Conservation (phyloP, 1,140 invertebrate genomes). For the Cephus cinctus region DNA sequence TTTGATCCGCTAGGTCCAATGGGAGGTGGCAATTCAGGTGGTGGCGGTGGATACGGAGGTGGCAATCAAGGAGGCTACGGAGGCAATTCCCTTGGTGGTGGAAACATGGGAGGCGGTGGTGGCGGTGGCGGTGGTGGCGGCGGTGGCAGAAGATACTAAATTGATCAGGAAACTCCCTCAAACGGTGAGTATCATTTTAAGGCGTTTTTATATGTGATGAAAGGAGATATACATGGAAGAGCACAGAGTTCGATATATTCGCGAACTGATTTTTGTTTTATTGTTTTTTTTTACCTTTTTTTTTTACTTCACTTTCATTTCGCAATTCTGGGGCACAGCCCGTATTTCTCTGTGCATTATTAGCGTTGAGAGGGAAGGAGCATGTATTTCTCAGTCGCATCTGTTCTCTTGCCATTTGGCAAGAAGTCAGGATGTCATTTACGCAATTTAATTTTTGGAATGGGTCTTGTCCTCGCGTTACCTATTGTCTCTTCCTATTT, state of each 20-base stretch:
- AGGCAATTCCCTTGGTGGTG: slow-evolving; percentile 56
- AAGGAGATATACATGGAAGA: too few species aligned
- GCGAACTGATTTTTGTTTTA: neutral
- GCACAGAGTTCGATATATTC: too few species aligned
- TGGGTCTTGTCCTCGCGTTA: too few species aligned
- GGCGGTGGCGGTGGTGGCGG: slow-evolving; percentile 42
- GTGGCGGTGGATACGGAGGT: slow-evolving; percentile 53
- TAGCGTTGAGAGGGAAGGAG: too few species aligned
- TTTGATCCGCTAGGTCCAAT: slow-evolving; percentile 38
- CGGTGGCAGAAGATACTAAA: slow-evolving; percentile 46
- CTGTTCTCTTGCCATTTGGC: too few species aligned
- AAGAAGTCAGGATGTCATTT: too few species aligned
- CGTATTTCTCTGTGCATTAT: too few species aligned
- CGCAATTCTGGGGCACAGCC: too few species aligned
- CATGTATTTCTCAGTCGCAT: too few species aligned
- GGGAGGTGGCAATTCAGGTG: slow-evolving; percentile 52
- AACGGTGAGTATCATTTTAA: slow-evolving; percentile 36
- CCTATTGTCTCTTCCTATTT: too few species aligned
- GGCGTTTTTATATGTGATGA: too few species aligned
- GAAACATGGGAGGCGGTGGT: slow-evolving; percentile 45
- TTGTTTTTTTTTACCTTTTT: neutral
- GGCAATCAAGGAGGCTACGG: slow-evolving; percentile 45
- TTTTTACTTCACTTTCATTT: slow-evolving; percentile 8
- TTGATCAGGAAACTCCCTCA: slow-evolving; percentile 22
- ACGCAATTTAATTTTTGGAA: too few species aligned